Base-by-base conservation (phyloP, 2,113 vertebrate species). In the Onychorhynchus coronatus region DNA sequence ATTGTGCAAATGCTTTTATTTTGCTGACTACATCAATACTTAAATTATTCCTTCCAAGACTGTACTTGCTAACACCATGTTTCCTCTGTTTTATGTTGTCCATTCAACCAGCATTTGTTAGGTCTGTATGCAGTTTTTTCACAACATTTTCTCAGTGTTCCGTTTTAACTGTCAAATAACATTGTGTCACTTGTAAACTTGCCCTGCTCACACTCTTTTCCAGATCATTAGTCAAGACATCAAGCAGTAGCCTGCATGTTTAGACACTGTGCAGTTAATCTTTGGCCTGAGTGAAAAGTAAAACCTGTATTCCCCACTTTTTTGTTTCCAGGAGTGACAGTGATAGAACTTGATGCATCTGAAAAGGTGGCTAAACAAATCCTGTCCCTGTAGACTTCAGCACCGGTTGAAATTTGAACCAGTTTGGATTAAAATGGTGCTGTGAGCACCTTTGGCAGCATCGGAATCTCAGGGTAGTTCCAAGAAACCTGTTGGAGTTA, bases 131-230 rank as follows among this genome's bases (percentile, higher is more conserved):
- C 46, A 59, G 22, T 67, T 89, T 92, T 86, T 91, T 86, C 50
- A 59, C 47, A 55, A 24, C 47, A 24, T 88, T 81, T 65, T 71
- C 80, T 86, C 65, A 89, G 59, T 39, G 39, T 77, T 84, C 72
- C 91, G 20, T 77, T 94, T 94, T 93, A 84, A 81, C 65, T 92
- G 56, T 93, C 73, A 85, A 88, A 85, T 71, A 95, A 63, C 20
- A 50, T 82, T n/a, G 30, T 81, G 65, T 93, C 77, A 39, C 42
- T 81, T 74, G 50, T 83, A 89, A 91, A 77, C 35, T 74, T 67
- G 11, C 50, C 28, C 21, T 52, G 30, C 67, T 89, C 39, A 28
- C 56, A 25, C 56, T 44, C 27, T 93, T 94, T 94, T 78, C 62
- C 79, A 88, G 67, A 46, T 77, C 59, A 28, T 81, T 80, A 88